phyloP scores from a whole-genome alignment of 1,140 invertebrate species.

The Achroia grisella region DNA sequence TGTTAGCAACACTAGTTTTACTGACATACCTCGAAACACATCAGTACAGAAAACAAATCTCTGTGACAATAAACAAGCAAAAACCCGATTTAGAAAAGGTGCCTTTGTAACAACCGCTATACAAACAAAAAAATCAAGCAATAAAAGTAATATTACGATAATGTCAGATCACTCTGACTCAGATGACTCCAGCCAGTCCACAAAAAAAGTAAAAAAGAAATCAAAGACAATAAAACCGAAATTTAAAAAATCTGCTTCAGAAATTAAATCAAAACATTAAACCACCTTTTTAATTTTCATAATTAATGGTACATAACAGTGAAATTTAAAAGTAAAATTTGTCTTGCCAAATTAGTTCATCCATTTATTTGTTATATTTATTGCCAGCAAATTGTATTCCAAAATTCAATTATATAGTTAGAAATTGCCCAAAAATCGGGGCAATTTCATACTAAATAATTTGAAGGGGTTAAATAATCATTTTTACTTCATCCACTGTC shows the following conservation, averaged over 20 bases:
- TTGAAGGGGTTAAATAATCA: too few species aligned
- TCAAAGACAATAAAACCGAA: constrained; percentile 60
- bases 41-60: constrained; percentile 34
- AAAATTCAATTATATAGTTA: neutral
- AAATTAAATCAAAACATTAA: constrained; percentile 32
- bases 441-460: too few species aligned
- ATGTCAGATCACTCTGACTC: constrained; percentile 71
- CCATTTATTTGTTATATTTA: too few species aligned
- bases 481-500: too few species aligned
- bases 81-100: constrained; percentile 74
- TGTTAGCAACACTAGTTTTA: constrained; percentile 56
- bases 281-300: neutral
- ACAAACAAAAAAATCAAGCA: constrained; percentile 52
- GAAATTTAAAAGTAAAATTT: too few species aligned
- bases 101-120: constrained; percentile 75
- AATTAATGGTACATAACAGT: neutral
- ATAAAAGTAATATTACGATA: constrained; percentile 37
- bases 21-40: constrained; percentile 58
- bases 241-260: constrained; percentile 32
- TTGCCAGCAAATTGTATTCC: too few species aligned
- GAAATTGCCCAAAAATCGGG: too few species aligned
- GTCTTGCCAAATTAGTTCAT: too few species aligned
- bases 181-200: constrained; percentile 64
- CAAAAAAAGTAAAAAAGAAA: constrained; percentile 69
- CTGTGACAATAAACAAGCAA: constrained; percentile 46